Percentiles rank a stretch among this genome's conserved stretches.
Evolutionary conservation across 2,888 invertebrate genomes (phyloP).

Genomic region (Thalpophila matura): DNA sequence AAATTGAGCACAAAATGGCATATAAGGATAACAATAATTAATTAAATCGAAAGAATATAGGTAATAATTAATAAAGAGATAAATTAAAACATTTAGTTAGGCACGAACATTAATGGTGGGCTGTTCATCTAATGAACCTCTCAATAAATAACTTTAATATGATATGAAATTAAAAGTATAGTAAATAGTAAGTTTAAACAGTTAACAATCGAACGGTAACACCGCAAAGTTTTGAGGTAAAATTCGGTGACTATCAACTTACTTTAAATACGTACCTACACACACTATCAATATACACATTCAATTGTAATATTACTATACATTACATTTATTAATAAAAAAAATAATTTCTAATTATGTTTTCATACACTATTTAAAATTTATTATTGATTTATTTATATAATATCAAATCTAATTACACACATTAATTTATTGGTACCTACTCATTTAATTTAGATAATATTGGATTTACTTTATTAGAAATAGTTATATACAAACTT

Average conservation of each 20-base stretch:
- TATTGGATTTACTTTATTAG: conserved; percentile 8
- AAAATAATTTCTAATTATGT: not conserved
- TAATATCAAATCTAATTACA: conserved; percentile 11
- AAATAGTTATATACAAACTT: conserved; percentile 54
- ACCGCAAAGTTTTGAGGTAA: conserved; percentile 70
- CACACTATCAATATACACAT: conserved; percentile 16
- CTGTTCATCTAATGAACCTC: conserved; percentile 41
- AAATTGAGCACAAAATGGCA: conserved; percentile 65
- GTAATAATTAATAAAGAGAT: conserved; percentile 33
- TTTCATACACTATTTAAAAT: conserved; percentile 1
- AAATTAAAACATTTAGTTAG: conserved; percentile 46
- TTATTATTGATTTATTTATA: conserved; percentile 12
- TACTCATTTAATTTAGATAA: conserved; percentile 27
- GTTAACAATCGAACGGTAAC: conserved; percentile 37
- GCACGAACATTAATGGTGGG: conserved; percentile 60
- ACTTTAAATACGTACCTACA: conserved; percentile 31
- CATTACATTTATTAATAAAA: conserved; percentile 4
- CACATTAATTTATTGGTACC: conserved; percentile 9
- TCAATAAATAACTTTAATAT: conserved; percentile 47
- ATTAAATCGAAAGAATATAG: conserved; percentile 35
- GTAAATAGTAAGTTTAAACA: conserved; percentile 32
- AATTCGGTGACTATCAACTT: conserved; percentile 71
- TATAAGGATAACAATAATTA: conserved; percentile 53
- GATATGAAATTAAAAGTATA: conserved; percentile 31
- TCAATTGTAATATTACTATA: conserved; percentile 12